Percentiles rank a stretch among this genome's conserved stretches.
Evolutionary conservation across 2,888 invertebrate species (phyloP).

Genomic region (Polydrusus cervinus): DNA sequence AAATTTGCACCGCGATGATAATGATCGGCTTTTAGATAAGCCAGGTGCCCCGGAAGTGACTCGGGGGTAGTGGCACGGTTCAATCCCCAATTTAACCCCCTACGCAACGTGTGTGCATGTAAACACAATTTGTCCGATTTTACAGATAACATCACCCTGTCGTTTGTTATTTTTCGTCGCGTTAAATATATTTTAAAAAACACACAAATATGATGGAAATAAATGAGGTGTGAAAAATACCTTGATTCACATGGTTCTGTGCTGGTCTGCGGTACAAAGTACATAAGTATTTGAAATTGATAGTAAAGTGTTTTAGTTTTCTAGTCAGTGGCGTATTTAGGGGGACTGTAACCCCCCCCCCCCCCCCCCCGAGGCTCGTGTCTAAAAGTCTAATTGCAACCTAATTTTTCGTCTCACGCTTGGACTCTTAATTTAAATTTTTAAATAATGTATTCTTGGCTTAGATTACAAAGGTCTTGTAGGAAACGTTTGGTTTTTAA

Average conservation of each 20-base stretch:
- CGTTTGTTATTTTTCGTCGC: conserved; percentile 34
- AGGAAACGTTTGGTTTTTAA: too few relatives aligned
- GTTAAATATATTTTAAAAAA: conserved; percentile 7
- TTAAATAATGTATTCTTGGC: too few relatives aligned
- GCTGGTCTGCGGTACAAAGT: neutral
- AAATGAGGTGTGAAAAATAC: neutral
- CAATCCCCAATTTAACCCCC: conserved; percentile 53
- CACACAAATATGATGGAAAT: neutral
- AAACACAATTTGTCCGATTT: conserved; percentile 56
- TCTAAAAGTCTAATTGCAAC: too few relatives aligned
- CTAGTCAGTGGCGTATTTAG: too few relatives aligned
- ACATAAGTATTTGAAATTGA: too few relatives aligned
- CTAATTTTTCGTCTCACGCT: too few relatives aligned
- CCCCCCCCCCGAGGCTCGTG: too few relatives aligned
- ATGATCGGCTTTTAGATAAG: conserved; percentile 54
- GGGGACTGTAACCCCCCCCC: too few relatives aligned
- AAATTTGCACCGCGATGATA: conserved; percentile 52
- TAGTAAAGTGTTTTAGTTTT: too few relatives aligned
- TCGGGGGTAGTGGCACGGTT: conserved; percentile 53
- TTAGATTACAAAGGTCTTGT: too few relatives aligned
- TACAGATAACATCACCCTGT: conserved; percentile 47
- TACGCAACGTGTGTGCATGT: conserved; percentile 54
- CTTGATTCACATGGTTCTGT: neutral
- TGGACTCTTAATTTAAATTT: too few relatives aligned
- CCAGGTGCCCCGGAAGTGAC: conserved; percentile 56